These are phyloP conservation scores for Brienomyrus longianalis DNA, from an alignment of 2,113 vertebrate species.

Conservation along the genomic window DNA sequence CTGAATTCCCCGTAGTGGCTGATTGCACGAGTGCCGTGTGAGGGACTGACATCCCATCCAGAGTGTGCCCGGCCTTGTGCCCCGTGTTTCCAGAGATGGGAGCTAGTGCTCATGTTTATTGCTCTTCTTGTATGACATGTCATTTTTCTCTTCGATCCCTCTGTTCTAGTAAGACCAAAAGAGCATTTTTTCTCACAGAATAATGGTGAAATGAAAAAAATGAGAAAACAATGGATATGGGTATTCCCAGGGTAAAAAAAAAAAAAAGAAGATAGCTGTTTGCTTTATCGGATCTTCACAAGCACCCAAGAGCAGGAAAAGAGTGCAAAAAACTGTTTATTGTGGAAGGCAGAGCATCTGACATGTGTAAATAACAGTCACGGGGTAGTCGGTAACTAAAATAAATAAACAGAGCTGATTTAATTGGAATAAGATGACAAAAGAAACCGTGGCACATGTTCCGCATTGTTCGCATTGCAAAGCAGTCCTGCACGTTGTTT, in stretches of 20 bases:
- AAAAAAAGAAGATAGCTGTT: neutral
- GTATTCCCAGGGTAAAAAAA: neutral
- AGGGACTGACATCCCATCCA: neutral
- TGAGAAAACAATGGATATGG: neutral
- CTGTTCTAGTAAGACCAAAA: neutral
- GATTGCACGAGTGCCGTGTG: neutral
- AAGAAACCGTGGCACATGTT: constrained; percentile 5
- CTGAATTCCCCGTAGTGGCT: neutral
- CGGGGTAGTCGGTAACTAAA: neutral
- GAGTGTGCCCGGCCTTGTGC: neutral
- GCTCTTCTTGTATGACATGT: neutral
- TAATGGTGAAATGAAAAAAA: neutral
- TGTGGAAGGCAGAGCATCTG: constrained; percentile 13
- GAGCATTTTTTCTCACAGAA: neutral
- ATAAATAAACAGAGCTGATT: constrained; percentile 18
- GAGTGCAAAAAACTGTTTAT: neutral
- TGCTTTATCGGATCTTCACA: neutral
- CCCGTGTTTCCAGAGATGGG: neutral
- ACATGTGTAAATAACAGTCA: constrained; percentile 20
- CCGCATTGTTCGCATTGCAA: neutral
- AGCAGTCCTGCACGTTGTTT: constrained; percentile 2
- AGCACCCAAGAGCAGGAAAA: neutral
- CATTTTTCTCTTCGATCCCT: neutral
- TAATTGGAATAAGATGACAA: constrained; percentile 28
- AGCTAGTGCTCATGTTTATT: neutral